phyloP scores from a whole-genome alignment of 2,797 vertebrate species.

The Platyrinchus mystaceus region DNA sequence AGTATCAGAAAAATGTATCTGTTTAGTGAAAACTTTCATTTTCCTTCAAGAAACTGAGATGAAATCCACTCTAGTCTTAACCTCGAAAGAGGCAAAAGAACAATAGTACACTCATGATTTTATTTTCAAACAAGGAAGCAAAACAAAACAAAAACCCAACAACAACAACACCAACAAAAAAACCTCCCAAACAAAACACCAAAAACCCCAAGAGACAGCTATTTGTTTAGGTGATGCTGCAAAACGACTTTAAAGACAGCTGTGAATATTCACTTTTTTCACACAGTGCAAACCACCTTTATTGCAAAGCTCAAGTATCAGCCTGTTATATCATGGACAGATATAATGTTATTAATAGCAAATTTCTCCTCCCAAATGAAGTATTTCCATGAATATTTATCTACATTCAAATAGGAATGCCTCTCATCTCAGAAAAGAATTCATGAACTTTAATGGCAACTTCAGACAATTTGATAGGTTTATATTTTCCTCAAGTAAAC shows the following conservation, averaged over 20 bases:
- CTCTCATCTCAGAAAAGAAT: slow-evolving; percentile 13
- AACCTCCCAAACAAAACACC: background rate
- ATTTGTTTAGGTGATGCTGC: background rate
- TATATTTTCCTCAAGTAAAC: slow-evolving; percentile 52
- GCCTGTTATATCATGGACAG: background rate
- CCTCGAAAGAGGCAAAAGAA: background rate
- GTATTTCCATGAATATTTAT: slow-evolving; percentile 29
- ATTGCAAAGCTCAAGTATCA: background rate
- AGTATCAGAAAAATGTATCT: background rate
- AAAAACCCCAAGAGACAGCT: background rate
- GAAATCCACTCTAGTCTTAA: background rate
- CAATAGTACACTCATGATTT: background rate
- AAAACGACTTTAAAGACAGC: background rate
- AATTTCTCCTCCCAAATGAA: background rate
- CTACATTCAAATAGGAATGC: background rate
- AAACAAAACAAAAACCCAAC: background rate
- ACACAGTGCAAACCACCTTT: background rate
- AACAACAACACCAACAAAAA: background rate
- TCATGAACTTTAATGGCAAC: slow-evolving; percentile 28
- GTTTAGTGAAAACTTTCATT: background rate
- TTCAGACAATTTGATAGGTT: slow-evolving; percentile 33
- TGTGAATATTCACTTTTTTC: background rate
- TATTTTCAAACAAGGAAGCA: background rate
- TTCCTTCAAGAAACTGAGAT: background rate
- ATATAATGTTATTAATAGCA: background rate